Evolutionary conservation across 1,140 invertebrate genomes (phyloP).

Genomic region (Magallana gigas): DNA sequence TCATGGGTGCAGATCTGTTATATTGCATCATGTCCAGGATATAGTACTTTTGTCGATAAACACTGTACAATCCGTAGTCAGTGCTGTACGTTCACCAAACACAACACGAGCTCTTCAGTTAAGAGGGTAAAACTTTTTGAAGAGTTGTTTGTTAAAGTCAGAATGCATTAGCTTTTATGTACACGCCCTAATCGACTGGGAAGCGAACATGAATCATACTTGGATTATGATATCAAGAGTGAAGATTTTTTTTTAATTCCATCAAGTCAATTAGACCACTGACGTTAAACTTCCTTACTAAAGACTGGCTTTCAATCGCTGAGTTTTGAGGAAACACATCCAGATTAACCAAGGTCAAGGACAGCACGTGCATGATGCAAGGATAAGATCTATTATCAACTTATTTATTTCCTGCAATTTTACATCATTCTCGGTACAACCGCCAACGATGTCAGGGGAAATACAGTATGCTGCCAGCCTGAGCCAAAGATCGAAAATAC

Average conservation of each 20-base stretch:
- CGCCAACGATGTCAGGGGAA: too few relatives aligned
- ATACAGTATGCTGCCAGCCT: too few relatives aligned
- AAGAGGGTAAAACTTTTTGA: neutral
- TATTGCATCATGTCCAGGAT: too few relatives aligned
- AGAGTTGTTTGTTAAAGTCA: neutral
- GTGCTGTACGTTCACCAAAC: too few relatives aligned
- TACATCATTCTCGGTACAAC: too few relatives aligned
- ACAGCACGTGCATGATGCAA: neutral
- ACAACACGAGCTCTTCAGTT: neutral
- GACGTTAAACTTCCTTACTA: conserved; percentile 3
- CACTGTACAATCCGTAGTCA: too few relatives aligned
- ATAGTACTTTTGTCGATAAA: too few relatives aligned
- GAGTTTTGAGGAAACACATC: neutral
- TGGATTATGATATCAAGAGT: too few relatives aligned
- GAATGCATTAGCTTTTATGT: neutral
- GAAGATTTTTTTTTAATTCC: too few relatives aligned
- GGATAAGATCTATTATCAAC: neutral
- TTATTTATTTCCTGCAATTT: neutral
- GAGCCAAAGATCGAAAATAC: too few relatives aligned
- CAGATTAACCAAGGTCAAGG: conserved; percentile 13
- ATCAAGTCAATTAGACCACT: neutral
- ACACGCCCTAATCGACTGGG: neutral
- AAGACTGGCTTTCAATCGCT: conserved; percentile 4
- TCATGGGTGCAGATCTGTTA: neutral
- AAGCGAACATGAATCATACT: neutral